These are phyloP conservation scores for Kradibia gibbosae DNA, from an alignment of 1,140 invertebrate species.

Conservation along the genomic window DNA sequence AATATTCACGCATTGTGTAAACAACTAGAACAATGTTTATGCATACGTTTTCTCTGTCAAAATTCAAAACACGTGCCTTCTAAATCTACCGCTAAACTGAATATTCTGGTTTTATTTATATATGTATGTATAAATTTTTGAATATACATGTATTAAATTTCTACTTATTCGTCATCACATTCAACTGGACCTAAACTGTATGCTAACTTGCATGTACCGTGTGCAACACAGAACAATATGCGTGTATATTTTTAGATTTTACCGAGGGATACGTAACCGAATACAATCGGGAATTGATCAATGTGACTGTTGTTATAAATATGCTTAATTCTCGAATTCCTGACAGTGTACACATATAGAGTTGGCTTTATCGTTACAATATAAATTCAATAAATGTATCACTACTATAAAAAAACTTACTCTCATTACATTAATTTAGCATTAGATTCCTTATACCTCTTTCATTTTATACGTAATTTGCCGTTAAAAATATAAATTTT, in stretches of 20 bases:
- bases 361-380: not conserved
- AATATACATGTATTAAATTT: not conserved
- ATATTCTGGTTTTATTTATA: not conserved
- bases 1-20: not conserved
- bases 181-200: not conserved
- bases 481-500: no score
- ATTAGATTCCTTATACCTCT: no score
- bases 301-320: not conserved
- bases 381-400: not conserved
- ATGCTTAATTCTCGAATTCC: constrained; percentile 18
- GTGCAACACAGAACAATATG: not conserved
- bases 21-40: not conserved
- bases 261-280: not conserved
- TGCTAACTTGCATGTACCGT: not conserved
- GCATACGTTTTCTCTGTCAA: constrained; percentile 28
- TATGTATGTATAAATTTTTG: not conserved
- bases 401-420: not conserved
- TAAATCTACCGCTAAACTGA: constrained; percentile 31
- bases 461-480: no score
- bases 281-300: constrained; percentile 35
- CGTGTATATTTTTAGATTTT: constrained; percentile 53
- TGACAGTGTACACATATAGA: not conserved
- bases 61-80: constrained; percentile 39
- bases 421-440: no score
- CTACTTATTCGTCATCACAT: not conserved